phyloP scores from a whole-genome alignment of 2,888 invertebrate genomes.

The Mythimna loreyi region DNA sequence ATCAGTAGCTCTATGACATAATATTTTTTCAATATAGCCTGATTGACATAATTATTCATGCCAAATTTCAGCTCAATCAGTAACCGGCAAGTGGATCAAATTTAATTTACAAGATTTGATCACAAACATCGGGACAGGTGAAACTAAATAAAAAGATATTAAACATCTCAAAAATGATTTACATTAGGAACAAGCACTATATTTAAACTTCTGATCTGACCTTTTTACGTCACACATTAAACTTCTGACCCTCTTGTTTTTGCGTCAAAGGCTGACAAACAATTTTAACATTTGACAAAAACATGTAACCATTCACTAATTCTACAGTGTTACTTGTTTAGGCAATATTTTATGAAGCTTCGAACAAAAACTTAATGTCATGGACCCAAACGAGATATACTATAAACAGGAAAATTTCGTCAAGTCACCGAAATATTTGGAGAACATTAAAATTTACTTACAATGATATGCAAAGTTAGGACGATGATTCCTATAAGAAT shows the following conservation, averaged over 20 bases:
- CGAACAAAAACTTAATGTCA: conserved; percentile 63
- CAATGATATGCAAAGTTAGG: conserved; percentile 66
- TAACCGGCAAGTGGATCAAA: too few species aligned
- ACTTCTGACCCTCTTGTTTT: conserved; percentile 30
- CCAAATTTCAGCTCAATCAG: too few species aligned
- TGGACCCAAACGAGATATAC: conserved; percentile 57
- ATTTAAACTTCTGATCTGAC: neutral
- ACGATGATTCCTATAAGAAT: conserved; percentile 40
- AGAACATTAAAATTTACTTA: conserved; percentile 71
- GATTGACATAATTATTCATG: too few species aligned
- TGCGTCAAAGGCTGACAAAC: conserved; percentile 21
- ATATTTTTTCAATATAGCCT: too few species aligned
- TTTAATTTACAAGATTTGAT: too few species aligned
- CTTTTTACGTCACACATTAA: conserved; percentile 22
- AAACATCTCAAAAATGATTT: neutral
- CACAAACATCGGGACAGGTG: too few species aligned
- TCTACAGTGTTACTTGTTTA: conserved; percentile 38
- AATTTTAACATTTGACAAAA: conserved; percentile 30
- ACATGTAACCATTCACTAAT: conserved; percentile 25
- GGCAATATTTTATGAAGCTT: conserved; percentile 55
- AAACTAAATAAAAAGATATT: too few species aligned
- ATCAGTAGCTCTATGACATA: too few species aligned
- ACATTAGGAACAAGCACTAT: neutral
- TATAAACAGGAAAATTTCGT: conserved; percentile 55
- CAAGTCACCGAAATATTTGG: conserved; percentile 70